Evolutionary conservation across 2,797 vertebrate genomes (phyloP), one percentile per base, ranked within the genome.

Genomic region (Streptopelia turtur): DNA sequence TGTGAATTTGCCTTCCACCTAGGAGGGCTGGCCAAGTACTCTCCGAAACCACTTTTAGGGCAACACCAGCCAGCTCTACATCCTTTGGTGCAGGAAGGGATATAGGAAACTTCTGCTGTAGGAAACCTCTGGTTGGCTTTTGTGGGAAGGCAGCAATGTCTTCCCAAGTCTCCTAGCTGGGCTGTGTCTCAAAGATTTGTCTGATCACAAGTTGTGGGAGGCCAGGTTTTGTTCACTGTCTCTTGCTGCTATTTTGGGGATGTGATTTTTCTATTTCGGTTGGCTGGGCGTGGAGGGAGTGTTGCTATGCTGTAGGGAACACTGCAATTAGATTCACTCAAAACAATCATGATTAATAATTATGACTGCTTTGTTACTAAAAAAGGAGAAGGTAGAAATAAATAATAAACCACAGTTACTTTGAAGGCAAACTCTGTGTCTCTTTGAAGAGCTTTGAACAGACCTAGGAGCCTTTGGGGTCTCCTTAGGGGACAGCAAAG

Each of bases 281-380:
- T 84, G 90, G 43, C 78, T 82, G 83, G 68, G 77, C 9, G 10
- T 83, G 76, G 72, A 94, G 55, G 33, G 87, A 94, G 65, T 65
- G 59, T 94, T 84, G 86, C 94, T 93, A 3, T 76, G 86, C 90
- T 83, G 91, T 81, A 90, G 69, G 53, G 80, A 91, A 25, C 65
- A 16, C 76, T 88, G 87, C 86, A 87, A 79, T 96, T 94, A 93
- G 52, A 76, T 65, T 75, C 59, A 57, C 81, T 95, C 80, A 78
- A 89, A 97, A 89, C 45, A 76, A 79, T 89, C 24, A 52, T 39
- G 78, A 74, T 96, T 82, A 96, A 87, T 84, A 95, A 91, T 94
- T 83, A 89, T 71, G 85, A 88, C 66, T 89, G 31, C 9, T 81
- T 91, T 69, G 57, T 91, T 91, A 59, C 90, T 90, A 87, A 93